A percentile compares a stretch with the other conserved stretches of the same genome.
Evolutionary conservation across 2,888 invertebrate genomes (phyloP).

Genomic region (Oeneis ivallda): DNA sequence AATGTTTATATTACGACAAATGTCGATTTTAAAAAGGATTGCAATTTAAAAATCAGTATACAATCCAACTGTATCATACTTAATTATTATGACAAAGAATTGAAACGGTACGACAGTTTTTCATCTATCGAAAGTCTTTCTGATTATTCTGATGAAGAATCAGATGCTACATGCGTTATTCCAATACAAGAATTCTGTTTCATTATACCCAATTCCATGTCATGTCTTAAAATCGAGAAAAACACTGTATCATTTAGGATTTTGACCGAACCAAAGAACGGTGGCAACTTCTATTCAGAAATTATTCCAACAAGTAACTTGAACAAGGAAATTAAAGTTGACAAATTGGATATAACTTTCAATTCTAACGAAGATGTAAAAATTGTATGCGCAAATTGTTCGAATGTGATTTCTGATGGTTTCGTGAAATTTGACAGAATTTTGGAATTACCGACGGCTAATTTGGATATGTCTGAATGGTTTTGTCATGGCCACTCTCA

Average conservation of each 20-base stretch:
- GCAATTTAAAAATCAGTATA: slow-evolving; percentile 73
- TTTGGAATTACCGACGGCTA: slow-evolving; percentile 83
- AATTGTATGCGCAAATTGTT: slow-evolving; percentile 68
- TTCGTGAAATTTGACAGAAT: slow-evolving; percentile 79
- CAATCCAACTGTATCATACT: slow-evolving; percentile 71
- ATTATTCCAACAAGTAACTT: slow-evolving; percentile 51
- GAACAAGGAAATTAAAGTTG: slow-evolving; percentile 47
- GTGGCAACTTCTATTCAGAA: slow-evolving; percentile 75
- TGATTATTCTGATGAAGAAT: slow-evolving; percentile 70
- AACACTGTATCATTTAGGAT: slow-evolving; percentile 74
- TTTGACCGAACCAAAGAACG: slow-evolving; percentile 70
- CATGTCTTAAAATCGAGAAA: slow-evolving; percentile 73
- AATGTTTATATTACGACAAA: slow-evolving; percentile 81
- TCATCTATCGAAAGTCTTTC: slow-evolving; percentile 77
- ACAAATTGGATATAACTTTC: slow-evolving; percentile 58
- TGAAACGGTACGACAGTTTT: slow-evolving; percentile 63
- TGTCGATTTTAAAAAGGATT: slow-evolving; percentile 66
- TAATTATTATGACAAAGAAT: slow-evolving; percentile 64
- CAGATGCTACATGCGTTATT: slow-evolving; percentile 59
- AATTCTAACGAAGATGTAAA: slow-evolving; percentile 54
- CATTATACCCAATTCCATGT: slow-evolving; percentile 77
- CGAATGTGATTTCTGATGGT: slow-evolving; percentile 71
- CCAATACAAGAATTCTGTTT: slow-evolving; percentile 68
- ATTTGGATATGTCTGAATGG: slow-evolving; percentile 84
- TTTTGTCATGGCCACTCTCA: slow-evolving; percentile 81